Conservation (phyloP, 2,797 vertebrate species). For the Semotilus atromaculatus region DNA sequence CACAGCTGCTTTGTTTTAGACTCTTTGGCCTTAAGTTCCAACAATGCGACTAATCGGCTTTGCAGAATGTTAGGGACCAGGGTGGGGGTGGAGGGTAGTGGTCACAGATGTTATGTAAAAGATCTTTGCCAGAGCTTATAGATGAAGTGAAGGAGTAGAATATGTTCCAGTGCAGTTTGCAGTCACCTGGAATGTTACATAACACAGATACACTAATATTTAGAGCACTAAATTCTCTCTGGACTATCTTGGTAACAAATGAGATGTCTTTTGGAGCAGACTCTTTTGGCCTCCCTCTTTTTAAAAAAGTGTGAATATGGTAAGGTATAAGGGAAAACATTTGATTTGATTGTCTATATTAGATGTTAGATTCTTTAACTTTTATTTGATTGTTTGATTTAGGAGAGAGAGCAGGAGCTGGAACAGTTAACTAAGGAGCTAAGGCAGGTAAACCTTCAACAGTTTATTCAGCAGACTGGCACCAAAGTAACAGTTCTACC, state of each 20-base stretch:
- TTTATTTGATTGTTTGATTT: background rate
- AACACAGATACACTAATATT: background rate
- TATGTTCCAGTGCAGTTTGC: constrained; percentile 9
- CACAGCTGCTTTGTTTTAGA: constrained; percentile 18
- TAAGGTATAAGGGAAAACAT: background rate
- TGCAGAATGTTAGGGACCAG: constrained; percentile 30
- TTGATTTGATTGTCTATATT: background rate
- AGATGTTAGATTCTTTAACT: background rate
- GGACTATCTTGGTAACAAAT: background rate
- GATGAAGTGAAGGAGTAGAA: constrained; percentile 36
- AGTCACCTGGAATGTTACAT: background rate
- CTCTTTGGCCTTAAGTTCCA: constrained; percentile 23
- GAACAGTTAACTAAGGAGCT: constrained; percentile 96
- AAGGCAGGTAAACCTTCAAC: constrained; percentile 95
- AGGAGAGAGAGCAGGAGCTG: constrained; percentile 95
- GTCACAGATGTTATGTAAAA: constrained; percentile 38
- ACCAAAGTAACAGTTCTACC: constrained; percentile 94
- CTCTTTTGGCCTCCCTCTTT: background rate
- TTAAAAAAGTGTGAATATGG: background rate
- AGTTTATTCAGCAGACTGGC: constrained; percentile 97
- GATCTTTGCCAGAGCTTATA: constrained; percentile 32
- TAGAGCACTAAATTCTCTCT: background rate
- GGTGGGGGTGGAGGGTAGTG: constrained; percentile 46
- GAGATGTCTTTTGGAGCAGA: background rate
- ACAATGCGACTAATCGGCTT: constrained; percentile 33